Conservation (phyloP, 2,113 vertebrate species). For the Xiphorhynchus elegans region DNA sequence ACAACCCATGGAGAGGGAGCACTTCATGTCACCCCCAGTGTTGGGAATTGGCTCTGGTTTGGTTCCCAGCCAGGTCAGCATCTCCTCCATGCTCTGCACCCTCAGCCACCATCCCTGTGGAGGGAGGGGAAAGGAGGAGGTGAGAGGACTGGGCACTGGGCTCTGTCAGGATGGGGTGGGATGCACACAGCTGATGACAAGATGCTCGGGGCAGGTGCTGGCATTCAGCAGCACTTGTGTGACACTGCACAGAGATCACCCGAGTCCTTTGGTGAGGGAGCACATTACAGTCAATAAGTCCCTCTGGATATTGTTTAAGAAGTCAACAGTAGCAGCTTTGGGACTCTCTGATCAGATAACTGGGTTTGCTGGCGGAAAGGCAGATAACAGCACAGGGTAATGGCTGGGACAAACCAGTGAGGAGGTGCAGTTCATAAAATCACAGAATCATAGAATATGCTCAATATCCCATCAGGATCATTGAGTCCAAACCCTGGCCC, state of each 20-base stretch:
- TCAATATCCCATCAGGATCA: background rate
- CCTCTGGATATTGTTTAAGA: background rate
- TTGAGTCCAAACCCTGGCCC: background rate
- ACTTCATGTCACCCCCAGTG: rapidly evolving
- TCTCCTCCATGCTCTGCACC: background rate
- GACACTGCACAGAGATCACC: background rate
- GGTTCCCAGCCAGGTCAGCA: rapidly evolving
- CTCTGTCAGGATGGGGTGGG: background rate
- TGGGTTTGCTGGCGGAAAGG: background rate
- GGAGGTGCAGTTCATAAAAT: background rate
- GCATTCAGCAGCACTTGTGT: background rate
- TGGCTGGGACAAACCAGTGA: background rate
- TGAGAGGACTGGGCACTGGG: background rate
- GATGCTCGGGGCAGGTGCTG: background rate
- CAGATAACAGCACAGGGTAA: background rate
- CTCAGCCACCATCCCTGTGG: rapidly evolving
- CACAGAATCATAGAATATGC: background rate
- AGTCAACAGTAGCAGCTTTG: background rate
- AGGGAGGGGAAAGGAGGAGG: background rate
- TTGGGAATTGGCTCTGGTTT: background rate
- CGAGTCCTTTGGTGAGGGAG: background rate
- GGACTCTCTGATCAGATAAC: background rate
- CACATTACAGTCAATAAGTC: background rate
- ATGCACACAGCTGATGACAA: background rate
- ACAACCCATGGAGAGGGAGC: background rate